Evolutionary conservation across 1,140 invertebrate species (phyloP).

Genomic region (Drosophila kohkoa): DNA sequence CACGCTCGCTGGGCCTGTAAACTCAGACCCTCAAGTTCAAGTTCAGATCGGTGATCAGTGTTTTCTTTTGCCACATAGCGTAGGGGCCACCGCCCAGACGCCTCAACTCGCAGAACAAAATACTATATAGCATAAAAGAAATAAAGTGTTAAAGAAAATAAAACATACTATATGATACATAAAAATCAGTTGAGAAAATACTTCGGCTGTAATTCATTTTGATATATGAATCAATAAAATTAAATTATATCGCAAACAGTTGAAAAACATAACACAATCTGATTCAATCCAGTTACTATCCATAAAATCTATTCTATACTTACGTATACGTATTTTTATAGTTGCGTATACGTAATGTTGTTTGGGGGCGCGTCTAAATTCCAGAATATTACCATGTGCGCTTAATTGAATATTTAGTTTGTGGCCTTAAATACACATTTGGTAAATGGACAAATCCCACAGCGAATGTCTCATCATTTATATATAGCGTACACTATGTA

Average conservation of each 20-base stretch:
- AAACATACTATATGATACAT: neutral
- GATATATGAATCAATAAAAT: conserved; percentile 66
- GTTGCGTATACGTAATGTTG: neutral
- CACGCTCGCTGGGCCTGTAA: conserved; percentile 43
- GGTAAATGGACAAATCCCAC: conserved; percentile 7
- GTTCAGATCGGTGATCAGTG: conserved; percentile 47
- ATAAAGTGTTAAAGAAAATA: conserved; percentile 11
- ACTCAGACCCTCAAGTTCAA: conserved; percentile 71
- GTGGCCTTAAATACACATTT: conserved; percentile 4
- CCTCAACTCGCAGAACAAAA: neutral
- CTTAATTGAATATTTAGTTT: conserved; percentile 17
- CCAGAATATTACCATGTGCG: conserved; percentile 26
- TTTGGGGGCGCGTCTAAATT: conserved; percentile 32
- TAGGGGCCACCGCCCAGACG: conserved; percentile 32
- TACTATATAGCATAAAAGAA: neutral
- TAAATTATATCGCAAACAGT: conserved; percentile 27
- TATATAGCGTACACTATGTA: neutral
- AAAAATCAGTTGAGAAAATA: conserved; percentile 46
- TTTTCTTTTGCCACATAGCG: neutral
- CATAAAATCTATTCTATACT: conserved; percentile 42
- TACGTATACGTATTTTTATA: conserved; percentile 30
- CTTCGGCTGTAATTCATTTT: conserved; percentile 58
- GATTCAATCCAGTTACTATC: conserved; percentile 12
- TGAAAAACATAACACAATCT: conserved; percentile 28
- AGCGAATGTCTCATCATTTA: conserved; percentile 23